Evolutionary conservation across 1,140 invertebrate species (phyloP).

Genomic region (Ooceraea biroi): DNA sequence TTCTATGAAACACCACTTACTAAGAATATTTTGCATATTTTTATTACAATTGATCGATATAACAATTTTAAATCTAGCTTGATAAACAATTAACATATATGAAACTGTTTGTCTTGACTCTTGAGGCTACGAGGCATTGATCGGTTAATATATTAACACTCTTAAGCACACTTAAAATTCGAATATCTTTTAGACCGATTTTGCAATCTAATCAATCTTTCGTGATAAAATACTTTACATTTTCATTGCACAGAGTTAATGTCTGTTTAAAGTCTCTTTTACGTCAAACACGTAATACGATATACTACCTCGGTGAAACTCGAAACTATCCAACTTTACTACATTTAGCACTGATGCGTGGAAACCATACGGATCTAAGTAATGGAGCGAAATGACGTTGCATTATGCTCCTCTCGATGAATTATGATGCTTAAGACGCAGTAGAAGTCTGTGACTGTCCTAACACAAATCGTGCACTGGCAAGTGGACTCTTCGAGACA

Average conservation of each 20-base stretch:
- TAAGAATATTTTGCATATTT: too few species aligned
- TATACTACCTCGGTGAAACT: background rate
- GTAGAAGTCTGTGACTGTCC: slow-evolving; percentile 7
- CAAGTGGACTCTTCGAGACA: background rate
- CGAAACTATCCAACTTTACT: background rate
- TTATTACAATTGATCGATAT: too few species aligned
- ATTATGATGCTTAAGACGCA: background rate
- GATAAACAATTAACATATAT: too few species aligned
- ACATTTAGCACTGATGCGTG: background rate
- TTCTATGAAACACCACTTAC: too few species aligned
- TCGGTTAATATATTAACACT: background rate
- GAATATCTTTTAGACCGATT: background rate
- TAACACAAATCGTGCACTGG: slow-evolving; percentile 7
- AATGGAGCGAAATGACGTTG: background rate
- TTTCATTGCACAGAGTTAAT: background rate
- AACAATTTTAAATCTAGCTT: too few species aligned
- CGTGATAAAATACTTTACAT: background rate
- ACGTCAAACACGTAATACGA: background rate
- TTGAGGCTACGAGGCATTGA: too few species aligned
- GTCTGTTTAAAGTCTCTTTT: background rate
- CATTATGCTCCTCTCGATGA: slow-evolving; percentile 4
- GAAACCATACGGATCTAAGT: background rate
- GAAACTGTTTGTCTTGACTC: too few species aligned
- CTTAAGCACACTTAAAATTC: background rate
- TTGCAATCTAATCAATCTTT: background rate